phyloP scores from a whole-genome alignment of 2,113 vertebrate species.

The Brachypodius melanocephalos region DNA sequence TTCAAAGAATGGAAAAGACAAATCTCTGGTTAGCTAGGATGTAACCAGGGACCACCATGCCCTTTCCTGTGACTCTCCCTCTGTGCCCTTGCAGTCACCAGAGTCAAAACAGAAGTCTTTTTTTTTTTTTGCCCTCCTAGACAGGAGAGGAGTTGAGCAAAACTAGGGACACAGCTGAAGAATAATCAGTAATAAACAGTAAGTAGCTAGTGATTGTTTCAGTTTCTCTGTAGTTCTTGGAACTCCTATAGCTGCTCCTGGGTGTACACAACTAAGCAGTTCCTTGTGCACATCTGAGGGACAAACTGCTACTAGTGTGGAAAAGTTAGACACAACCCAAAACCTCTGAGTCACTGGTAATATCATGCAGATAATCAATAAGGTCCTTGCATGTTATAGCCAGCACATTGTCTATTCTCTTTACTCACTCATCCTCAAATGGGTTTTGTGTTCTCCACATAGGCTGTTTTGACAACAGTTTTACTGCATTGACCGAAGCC shows the following conservation, averaged over 20 bases:
- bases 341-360: not conserved
- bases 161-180: not conserved
- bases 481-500: not conserved
- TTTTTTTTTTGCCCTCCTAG: accelerated
- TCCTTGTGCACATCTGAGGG: not conserved
- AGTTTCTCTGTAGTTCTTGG: not conserved
- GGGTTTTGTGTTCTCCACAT: not conserved
- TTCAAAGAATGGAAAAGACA: not conserved
- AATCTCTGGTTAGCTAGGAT: not conserved
- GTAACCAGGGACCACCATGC: accelerated
- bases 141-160: not conserved
- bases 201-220: not conserved
- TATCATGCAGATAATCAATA: not conserved
- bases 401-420: not conserved
- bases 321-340: not conserved
- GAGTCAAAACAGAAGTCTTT: not conserved
- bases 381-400: not conserved
- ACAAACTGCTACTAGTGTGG: not conserved
- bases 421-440: not conserved
- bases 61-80: not conserved
- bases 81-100: not conserved
- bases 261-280: accelerated
- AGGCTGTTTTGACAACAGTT: not conserved
- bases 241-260: not conserved
- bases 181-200: not conserved